These are phyloP conservation scores for Pachypanchax playfairii DNA, from an alignment of 2,113 vertebrate genomes.

Conservation along the genomic window DNA sequence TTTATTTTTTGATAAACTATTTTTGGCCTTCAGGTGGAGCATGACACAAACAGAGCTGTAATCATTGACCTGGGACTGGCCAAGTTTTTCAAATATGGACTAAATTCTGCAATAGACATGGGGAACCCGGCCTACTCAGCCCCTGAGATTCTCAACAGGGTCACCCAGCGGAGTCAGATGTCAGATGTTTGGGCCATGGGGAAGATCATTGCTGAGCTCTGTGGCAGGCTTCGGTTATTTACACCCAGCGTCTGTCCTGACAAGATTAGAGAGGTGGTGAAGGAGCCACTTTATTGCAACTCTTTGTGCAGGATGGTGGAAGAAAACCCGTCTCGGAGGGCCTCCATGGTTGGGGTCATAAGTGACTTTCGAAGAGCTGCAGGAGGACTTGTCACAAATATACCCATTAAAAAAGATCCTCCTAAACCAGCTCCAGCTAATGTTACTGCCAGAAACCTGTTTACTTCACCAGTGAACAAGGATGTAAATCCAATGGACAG, in stretches of 20 bases:
- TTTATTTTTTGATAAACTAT: not conserved
- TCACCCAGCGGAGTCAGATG: constrained; percentile 61
- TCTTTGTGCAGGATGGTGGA: constrained; percentile 73
- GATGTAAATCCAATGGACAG: not conserved
- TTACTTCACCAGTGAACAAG: constrained; percentile 32
- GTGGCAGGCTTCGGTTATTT: constrained; percentile 66
- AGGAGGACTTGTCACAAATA: not conserved
- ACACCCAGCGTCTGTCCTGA: constrained; percentile 61
- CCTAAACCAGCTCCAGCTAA: constrained; percentile 8
- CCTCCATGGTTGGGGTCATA: constrained; percentile 63
- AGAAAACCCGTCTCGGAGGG: constrained; percentile 39
- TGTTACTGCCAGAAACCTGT: not conserved
- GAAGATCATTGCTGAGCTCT: constrained; percentile 78
- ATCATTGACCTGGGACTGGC: constrained; percentile 81
- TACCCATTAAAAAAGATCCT: not conserved
- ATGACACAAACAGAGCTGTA: constrained; percentile 74
- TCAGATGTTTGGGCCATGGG: constrained; percentile 82
- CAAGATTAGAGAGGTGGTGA: constrained; percentile 69
- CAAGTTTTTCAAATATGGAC: constrained; percentile 72
- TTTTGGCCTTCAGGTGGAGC: constrained; percentile 68
- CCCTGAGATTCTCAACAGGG: constrained; percentile 69
- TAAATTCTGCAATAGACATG: constrained; percentile 70
- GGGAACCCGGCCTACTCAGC: constrained; percentile 78
- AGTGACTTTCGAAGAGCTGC: constrained; percentile 54
- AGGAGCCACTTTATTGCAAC: constrained; percentile 55